Percentiles rank a stretch among this genome's conserved stretches.
phyloP scores from a whole-genome alignment of 2,113 vertebrate genomes.

The Hassar affinis region DNA sequence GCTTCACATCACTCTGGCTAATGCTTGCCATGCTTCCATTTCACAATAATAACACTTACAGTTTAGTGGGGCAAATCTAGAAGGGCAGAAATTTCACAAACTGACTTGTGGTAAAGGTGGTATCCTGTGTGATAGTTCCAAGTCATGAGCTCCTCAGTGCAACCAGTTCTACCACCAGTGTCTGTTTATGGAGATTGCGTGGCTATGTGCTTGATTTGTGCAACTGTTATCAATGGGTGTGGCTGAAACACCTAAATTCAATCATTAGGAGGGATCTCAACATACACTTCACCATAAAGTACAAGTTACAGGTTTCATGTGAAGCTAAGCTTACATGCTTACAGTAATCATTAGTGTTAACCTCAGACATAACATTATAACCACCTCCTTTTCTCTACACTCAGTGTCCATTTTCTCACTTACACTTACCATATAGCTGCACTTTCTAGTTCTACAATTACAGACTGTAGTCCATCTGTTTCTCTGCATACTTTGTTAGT shows the following conservation, averaged over 20 bases:
- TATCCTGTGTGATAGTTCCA: neutral
- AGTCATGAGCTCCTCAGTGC: neutral
- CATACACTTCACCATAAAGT: neutral
- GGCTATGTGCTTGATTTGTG: neutral
- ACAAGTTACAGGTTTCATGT: neutral
- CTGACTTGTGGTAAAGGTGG: neutral
- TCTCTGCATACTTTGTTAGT: no score
- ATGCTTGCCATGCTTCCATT: neutral
- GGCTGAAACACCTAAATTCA: neutral
- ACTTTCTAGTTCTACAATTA: no score
- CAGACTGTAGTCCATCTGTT: no score
- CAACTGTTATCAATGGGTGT: neutral
- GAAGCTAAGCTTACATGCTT: neutral
- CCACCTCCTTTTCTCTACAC: no score
- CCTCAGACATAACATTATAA: no score
- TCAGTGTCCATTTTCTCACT: no score
- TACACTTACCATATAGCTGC: no score
- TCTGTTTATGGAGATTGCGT: neutral
- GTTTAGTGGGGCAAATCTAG: neutral
- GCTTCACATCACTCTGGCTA: neutral
- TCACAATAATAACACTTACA: neutral
- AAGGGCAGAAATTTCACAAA: neutral
- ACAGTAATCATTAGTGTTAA: neutral
- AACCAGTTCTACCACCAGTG: neutral
- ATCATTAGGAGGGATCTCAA: neutral